Evolutionary conservation across 2,113 vertebrate genomes (phyloP).

Genomic region (Callorhinus ursinus): DNA sequence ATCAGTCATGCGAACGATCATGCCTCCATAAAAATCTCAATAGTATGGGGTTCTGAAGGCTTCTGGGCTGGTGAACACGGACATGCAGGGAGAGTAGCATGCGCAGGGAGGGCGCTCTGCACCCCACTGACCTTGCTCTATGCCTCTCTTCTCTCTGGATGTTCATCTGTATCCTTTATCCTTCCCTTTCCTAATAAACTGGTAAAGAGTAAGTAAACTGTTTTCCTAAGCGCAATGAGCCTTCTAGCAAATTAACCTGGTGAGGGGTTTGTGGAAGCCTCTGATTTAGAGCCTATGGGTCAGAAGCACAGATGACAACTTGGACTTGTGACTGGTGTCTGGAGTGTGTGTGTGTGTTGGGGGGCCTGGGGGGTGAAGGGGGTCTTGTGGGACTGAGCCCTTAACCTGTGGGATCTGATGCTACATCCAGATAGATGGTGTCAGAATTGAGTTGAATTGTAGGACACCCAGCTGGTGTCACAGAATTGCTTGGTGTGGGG

Average conservation of each 20-base stretch:
- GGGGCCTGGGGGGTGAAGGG: not conserved
- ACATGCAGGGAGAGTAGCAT: not conserved
- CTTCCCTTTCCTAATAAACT: not conserved
- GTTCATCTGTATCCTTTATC: not conserved
- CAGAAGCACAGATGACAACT: not conserved
- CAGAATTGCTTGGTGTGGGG: not conserved
- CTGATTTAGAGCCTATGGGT: not conserved
- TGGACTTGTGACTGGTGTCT: not conserved
- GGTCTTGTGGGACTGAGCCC: not conserved
- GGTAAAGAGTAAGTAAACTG: not conserved
- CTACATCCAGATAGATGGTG: not conserved
- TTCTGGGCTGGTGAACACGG: not conserved
- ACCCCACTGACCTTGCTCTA: not conserved
- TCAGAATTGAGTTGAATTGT: not conserved
- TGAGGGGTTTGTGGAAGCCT: not conserved
- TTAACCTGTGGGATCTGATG: not conserved
- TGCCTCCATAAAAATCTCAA: not conserved
- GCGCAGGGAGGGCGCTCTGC: not conserved
- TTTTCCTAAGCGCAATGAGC: not conserved
- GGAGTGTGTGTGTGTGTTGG: not conserved
- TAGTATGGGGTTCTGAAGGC: not conserved
- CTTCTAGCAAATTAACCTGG: not conserved
- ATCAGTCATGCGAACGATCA: not conserved
- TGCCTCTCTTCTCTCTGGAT: not conserved
- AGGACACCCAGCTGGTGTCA: not conserved